Base-by-base conservation (phyloP, 1,140 invertebrate genomes). In the Drosophila serrata region DNA sequence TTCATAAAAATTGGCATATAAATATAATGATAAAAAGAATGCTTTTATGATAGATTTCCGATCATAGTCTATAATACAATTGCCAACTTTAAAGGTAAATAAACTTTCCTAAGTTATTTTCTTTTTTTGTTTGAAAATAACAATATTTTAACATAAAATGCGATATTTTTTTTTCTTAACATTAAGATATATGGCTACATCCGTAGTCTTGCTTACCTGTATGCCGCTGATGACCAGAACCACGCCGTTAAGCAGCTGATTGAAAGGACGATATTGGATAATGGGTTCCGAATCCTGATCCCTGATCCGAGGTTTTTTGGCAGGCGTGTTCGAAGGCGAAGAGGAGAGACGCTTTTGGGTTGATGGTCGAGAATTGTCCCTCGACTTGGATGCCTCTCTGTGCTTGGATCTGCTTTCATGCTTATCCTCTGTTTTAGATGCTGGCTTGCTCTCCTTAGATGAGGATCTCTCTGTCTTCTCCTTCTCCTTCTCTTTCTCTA, bases 151-250 rank as follows among this genome's bases (percentile, higher is more conserved):
- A 31, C 31, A 31, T 31, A 9, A 31, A 31, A 31, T 11, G 0
- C 3, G 7, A 31, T 31, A 8, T 31, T 31, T 31, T 27, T 27
- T 27, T 3, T 4, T 3, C 27, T 27, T 27, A 27, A 31, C 2
- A 31, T 31, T 8, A 8, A 2, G 2, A 31, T 31, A 31, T 8
- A 40, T 9, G 1, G 7, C 9, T 3, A 45, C 3, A 22, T 22
- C 12, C 19, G 0, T 0, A 35, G 6, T 4, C 13, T n/a, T 9
- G 7, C 27, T 62, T 56, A 69, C 91, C 87, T 92, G 90, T 93
- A 96, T 98, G 0, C 97, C 97, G 93, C 97, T 98, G 56, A 98
- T 94, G 4, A 96, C 96, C 93, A 98, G 95, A 15, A 95, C 94
- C 27, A 98, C 97, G 43, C 94, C 95, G 45, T 94, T 93, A 91